phyloP scores from a whole-genome alignment of 2,888 invertebrate species.

The Agrotis exclamationis region DNA sequence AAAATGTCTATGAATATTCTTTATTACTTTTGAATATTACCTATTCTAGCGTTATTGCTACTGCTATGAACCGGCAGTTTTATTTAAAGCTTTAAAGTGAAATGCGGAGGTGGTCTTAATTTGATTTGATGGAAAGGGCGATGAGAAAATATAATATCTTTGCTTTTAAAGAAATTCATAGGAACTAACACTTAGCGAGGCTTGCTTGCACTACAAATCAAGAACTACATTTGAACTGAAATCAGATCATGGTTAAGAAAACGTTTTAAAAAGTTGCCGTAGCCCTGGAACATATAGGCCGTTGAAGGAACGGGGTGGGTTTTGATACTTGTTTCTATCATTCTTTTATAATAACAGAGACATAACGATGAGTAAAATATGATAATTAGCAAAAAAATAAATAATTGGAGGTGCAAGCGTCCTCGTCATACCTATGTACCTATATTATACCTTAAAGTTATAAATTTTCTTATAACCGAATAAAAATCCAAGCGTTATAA shows the following conservation, averaged over 20 bases:
- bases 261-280: too few relatives aligned
- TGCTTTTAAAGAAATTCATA: neutral
- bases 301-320: too few relatives aligned
- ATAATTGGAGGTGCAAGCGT: neutral
- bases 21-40: slow-evolving; percentile 50
- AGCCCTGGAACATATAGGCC: too few relatives aligned
- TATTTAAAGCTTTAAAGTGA: slow-evolving; percentile 27
- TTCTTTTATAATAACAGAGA: neutral
- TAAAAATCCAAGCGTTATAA: neutral
- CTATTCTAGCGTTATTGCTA: slow-evolving; percentile 38
- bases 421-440: too few relatives aligned
- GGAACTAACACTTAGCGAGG: neutral
- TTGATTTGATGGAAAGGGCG: neutral
- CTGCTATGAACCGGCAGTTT: slow-evolving; percentile 10
- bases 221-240: too few relatives aligned
- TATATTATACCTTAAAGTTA: neutral
- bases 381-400: too few relatives aligned
- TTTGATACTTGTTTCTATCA: neutral
- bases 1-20: slow-evolving; percentile 50
- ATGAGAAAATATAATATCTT: neutral
- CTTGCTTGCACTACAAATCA: neutral
- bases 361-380: too few relatives aligned
- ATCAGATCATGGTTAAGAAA: too few relatives aligned
- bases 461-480: neutral
- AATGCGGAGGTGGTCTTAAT: neutral